These are phyloP conservation scores for Apis florea DNA, from an alignment of 1,140 invertebrate genomes.

Conservation along the genomic window DNA sequence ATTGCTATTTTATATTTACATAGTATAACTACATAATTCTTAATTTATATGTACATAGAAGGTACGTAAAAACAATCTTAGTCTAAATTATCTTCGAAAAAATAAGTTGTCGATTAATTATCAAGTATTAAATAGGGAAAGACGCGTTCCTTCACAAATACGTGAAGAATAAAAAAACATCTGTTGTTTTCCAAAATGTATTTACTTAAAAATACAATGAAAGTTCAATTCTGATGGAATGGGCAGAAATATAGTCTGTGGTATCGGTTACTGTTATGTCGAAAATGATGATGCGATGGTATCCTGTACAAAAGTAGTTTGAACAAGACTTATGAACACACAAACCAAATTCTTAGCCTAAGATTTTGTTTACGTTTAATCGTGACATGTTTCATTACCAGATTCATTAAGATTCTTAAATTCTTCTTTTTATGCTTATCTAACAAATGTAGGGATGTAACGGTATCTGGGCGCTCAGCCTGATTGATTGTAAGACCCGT, in stretches of 20 bases:
- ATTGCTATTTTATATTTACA: slow-evolving; percentile 35
- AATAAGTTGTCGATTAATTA: slow-evolving; percentile 34
- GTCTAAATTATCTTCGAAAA: slow-evolving; percentile 22
- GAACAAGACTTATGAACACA: slow-evolving; percentile 71
- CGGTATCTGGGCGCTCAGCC: slow-evolving; percentile 60
- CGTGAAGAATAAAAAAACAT: slow-evolving; percentile 66
- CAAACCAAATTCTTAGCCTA: slow-evolving; percentile 72
- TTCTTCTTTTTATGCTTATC: slow-evolving; percentile 52
- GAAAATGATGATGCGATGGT: slow-evolving; percentile 66
- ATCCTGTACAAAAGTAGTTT: slow-evolving; percentile 72
- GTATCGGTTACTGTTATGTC: slow-evolving; percentile 62
- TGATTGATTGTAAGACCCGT: slow-evolving; percentile 66
- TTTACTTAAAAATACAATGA: slow-evolving; percentile 76
- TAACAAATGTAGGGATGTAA: slow-evolving; percentile 65
- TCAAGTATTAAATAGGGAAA: slow-evolving; percentile 51
- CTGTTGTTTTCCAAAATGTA: slow-evolving; percentile 72
- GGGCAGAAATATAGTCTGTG: slow-evolving; percentile 70
- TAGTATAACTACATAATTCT: slow-evolving; percentile 14
- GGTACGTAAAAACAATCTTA: slow-evolving; percentile 19
- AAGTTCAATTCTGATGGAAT: slow-evolving; percentile 73
- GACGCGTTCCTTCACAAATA: slow-evolving; percentile 51
- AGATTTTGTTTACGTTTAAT: slow-evolving; percentile 59
- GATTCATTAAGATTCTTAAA: slow-evolving; percentile 50
- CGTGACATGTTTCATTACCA: slow-evolving; percentile 54
- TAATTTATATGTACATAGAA: slow-evolving; percentile 37